phyloP scores from a whole-genome alignment of 2,113 vertebrate genomes.

The Malurus alboscapulatus region DNA sequence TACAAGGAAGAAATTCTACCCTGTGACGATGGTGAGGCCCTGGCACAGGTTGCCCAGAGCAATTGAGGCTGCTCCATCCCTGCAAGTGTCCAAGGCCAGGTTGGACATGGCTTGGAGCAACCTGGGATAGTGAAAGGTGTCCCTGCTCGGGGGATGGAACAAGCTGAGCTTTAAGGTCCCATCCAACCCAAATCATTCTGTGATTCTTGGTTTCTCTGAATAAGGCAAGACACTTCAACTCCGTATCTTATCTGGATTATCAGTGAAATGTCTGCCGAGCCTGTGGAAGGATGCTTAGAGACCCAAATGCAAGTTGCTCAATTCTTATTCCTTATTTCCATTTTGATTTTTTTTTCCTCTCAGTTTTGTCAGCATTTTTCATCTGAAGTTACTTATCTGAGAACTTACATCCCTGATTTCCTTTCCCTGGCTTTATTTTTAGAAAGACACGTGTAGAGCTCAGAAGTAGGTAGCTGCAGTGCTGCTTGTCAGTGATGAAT shows the following conservation, averaged over 20 bases:
- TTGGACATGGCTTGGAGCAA: not conserved
- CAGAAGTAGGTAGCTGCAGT: not conserved
- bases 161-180: not conserved
- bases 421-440: not conserved
- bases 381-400: not conserved
- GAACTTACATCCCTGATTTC: not conserved
- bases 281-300: not conserved
- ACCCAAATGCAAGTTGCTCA: not conserved
- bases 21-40: not conserved
- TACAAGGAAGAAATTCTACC: not conserved
- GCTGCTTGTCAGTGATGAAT: not conserved
- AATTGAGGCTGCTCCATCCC: not conserved
- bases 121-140: not conserved
- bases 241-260: not conserved
- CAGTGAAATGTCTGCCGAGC: not conserved
- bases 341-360: not conserved
- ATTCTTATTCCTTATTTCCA: not conserved
- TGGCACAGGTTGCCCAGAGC: not conserved
- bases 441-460: not conserved
- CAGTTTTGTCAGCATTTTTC: not conserved
- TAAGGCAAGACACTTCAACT: not conserved
- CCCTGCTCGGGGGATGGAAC: not conserved
- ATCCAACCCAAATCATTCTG: not conserved
- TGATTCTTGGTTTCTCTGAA: not conserved
- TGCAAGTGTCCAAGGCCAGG: not conserved